These are phyloP conservation scores for Drosophila mayaguana DNA, from an alignment of 2,888 invertebrate species.

Conservation along the genomic window DNA sequence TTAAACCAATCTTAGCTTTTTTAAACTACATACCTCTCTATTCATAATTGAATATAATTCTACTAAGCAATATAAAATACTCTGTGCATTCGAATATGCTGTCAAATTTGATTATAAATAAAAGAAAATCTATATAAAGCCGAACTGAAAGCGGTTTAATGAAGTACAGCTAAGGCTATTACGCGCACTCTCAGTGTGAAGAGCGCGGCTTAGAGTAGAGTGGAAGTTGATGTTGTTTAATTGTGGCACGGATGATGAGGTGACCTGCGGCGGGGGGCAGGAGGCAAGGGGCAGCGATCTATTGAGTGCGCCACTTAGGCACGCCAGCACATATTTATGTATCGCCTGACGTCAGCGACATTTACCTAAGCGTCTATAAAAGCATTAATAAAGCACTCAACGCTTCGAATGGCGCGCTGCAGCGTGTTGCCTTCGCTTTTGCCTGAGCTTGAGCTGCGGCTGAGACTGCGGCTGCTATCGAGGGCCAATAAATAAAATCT, in stretches of 20 bases:
- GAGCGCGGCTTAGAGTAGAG: not conserved
- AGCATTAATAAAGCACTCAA: slow-evolving; percentile 57
- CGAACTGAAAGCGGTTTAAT: not conserved
- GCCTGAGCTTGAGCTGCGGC: slow-evolving; percentile 18
- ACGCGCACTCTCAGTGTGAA: not conserved
- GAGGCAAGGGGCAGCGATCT: slow-evolving; percentile 30
- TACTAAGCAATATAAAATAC: too few relatives aligned
- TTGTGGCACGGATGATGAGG: slow-evolving; percentile 9
- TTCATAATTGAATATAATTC: too few relatives aligned
- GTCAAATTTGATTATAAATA: too few relatives aligned
- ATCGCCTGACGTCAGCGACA: slow-evolving; percentile 47
- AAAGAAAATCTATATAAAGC: not conserved
- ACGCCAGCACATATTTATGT: slow-evolving; percentile 40
- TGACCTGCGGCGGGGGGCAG: not conserved
- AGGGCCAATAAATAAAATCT: slow-evolving; percentile 75
- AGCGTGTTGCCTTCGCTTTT: slow-evolving; percentile 28
- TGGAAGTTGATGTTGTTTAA: slow-evolving; percentile 9
- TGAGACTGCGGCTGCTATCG: slow-evolving; percentile 44
- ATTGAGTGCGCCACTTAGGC: slow-evolving; percentile 43
- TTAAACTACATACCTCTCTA: too few relatives aligned
- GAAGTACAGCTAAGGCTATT: not conserved
- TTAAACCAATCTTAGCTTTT: too few relatives aligned
- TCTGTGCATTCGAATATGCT: too few relatives aligned
- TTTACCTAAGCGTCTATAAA: slow-evolving; percentile 65
- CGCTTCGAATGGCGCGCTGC: not conserved